Base-by-base conservation (phyloP, 2,113 vertebrate genomes). In the Gallinago jamesoni region DNA sequence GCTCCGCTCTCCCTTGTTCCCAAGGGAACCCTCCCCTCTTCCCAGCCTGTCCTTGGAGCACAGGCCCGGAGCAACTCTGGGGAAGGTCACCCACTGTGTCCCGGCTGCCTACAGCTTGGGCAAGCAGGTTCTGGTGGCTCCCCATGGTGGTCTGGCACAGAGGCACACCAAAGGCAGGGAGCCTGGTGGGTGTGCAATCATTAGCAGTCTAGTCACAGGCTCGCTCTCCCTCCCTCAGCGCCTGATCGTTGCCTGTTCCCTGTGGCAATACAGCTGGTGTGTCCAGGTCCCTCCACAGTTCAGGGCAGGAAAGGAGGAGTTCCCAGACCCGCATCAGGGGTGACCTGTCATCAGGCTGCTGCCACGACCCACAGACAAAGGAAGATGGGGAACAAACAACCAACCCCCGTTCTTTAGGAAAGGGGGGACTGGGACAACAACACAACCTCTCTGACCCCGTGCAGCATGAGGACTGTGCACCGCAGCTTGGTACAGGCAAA, bases 131-230 rank as follows among this genome's bases (percentile, higher is more conserved):
- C 79, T 78, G 84, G 93, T 93, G 91, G 87, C 74, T 94, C 83
- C 95, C 88, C 95, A 67, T 85, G 24, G 56, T 75, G 93, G 95
- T 79, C 75, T 94, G 96, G 82, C 10, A 19, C 92, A 94, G 76
- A 91, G 89, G 70, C 86, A 96, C 81, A 94, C 93, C 76, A 73
- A 93, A 89, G 76, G 87, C 91, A 83, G 76, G 59, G 81, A 95
- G 80, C 87, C 84, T 53, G 91, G 92, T 93, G 97, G 93, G 93
- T 94, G 93, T 96, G 91, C 4, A 13, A 62, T 96, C 87, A 97
- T 97, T 97, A 97, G 72, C 94, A 97, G 93, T 97, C 96, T 90
- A 75, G 95, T 97, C 97, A 97, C 96, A 97, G 73, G 68, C 89
- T 92, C 15, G 0, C 50, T 62, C 89, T 95, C 83, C 87, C 76